Evolutionary conservation across 1,140 invertebrate genomes (phyloP), one percentile per base, ranked within the genome.

Genomic region (Drosophila parvula): DNA sequence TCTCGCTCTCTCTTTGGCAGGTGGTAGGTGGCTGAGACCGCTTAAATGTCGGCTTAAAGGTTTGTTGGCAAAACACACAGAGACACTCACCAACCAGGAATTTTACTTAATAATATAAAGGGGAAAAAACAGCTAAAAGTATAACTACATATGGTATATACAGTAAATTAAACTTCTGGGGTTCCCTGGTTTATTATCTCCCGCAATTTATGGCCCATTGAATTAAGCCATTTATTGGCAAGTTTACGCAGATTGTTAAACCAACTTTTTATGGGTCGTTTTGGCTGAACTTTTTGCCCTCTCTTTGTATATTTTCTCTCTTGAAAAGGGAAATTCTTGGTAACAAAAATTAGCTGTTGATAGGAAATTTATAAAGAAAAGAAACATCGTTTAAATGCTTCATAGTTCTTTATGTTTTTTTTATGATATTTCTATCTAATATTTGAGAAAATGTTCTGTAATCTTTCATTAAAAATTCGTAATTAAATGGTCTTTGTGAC

Each of bases 51-150:
- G 53, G 53, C 51, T 64, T 30, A 41, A 40, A 43, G 34, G 36
- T 41, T 41, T 62, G 58, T 27, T 62, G 34, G 36, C 58, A n/a
- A 63, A 34, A 18, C 16, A 64, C 38, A 28, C 5, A 11, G 11
- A 40, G 32, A 55, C 34, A 64, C 51, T 68, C 65, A 68, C 30
- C 62, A 22, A 59, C 59, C 28, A 64, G 45, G 65, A 68, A 64
- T 68, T 68, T 30, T 51, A 2, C 6, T 11, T n/a, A 34, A 34
- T 18, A 14, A 30, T 28, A 41, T 16, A 30, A 11, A 27, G 36
- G 5, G 18, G 18, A 16, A 47, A 40, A 34, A 50, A 14, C 3
- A 18, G 16, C 30, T 51, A 34, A 5, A 34, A 51, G 34, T 18
- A 51, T 18, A 18, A 34, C 6, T 51, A 51, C n/a, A 8, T 7